These are phyloP conservation scores for Alcis repandata DNA, from an alignment of 2,888 invertebrate species.

Conservation along the genomic window DNA sequence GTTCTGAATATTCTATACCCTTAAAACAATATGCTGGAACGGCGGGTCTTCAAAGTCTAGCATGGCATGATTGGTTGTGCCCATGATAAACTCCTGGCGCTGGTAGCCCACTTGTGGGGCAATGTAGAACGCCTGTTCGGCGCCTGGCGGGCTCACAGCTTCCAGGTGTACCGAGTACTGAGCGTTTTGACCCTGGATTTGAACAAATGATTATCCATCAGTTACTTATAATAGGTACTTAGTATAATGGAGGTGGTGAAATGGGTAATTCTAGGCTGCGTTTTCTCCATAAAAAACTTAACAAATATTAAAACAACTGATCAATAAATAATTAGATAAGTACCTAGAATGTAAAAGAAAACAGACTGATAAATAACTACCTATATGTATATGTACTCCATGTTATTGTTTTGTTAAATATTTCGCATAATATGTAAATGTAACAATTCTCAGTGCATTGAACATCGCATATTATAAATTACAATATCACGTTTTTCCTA, in stretches of 20 bases:
- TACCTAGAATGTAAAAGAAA: neutral
- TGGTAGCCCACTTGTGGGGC: conserved; percentile 88
- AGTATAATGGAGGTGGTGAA: too few species aligned
- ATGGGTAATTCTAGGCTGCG: too few species aligned
- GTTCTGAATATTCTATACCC: conserved; percentile 64
- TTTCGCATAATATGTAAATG: neutral
- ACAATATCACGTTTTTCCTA: too few species aligned
- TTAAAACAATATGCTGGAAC: conserved; percentile 76
- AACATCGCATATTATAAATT: too few species aligned
- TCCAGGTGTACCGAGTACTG: conserved; percentile 81
- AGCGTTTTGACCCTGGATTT: conserved; percentile 86
- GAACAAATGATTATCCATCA: neutral
- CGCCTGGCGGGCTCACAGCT: conserved; percentile 67
- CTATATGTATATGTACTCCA: neutral
- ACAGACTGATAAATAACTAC: neutral
- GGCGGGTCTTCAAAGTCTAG: conserved; percentile 87
- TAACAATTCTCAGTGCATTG: too few species aligned
- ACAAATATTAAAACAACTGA: neutral
- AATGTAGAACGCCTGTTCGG: conserved; percentile 85
- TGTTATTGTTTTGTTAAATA: neutral
- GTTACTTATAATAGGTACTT: neutral
- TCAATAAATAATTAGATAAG: neutral
- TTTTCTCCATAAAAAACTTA: too few species aligned
- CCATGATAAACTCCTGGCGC: conserved; percentile 85
- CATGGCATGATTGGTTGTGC: conserved; percentile 81